These are phyloP conservation scores for Fundulus diaphanus DNA, from an alignment of 2,797 vertebrate genomes.

Conservation along the genomic window DNA sequence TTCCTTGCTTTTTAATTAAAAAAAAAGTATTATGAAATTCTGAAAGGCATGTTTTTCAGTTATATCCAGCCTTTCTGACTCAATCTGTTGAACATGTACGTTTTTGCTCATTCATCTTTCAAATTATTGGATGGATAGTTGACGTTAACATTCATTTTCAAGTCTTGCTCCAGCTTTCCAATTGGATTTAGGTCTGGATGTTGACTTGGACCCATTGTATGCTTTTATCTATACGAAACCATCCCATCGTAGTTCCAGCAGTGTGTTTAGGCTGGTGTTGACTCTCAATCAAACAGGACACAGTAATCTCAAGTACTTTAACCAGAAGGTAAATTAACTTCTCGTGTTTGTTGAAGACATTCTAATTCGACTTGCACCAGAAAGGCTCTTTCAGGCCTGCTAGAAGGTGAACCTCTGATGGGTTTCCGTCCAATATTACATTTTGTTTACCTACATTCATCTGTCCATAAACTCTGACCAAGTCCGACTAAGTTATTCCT, in stretches of 20 bases:
- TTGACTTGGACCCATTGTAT: neutral
- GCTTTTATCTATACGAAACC: too few relatives aligned
- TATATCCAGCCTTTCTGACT: too few relatives aligned
- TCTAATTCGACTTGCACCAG: neutral
- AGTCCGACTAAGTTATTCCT: too few relatives aligned
- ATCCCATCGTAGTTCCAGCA: too few relatives aligned
- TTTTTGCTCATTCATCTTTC: neutral
- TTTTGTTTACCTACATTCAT: neutral
- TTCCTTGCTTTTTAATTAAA: too few relatives aligned
- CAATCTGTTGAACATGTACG: too few relatives aligned
- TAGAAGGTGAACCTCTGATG: neutral
- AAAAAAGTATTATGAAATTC: too few relatives aligned
- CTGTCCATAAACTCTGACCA: too few relatives aligned
- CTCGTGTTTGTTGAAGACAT: neutral
- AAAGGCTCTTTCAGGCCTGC: neutral
- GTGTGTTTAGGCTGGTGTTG: neutral
- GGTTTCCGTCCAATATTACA: too few relatives aligned
- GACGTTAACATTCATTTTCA: neutral
- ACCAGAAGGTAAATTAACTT: neutral
- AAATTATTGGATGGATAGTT: neutral
- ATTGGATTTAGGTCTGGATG: neutral
- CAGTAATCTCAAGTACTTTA: neutral
- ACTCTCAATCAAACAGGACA: neutral
- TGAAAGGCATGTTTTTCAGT: too few relatives aligned
- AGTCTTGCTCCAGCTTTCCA: neutral